Percentiles rank a stretch among this genome's conserved stretches.
Evolutionary conservation across 2,113 vertebrate species (phyloP).

Genomic region (Aptenodytes forsteri): DNA sequence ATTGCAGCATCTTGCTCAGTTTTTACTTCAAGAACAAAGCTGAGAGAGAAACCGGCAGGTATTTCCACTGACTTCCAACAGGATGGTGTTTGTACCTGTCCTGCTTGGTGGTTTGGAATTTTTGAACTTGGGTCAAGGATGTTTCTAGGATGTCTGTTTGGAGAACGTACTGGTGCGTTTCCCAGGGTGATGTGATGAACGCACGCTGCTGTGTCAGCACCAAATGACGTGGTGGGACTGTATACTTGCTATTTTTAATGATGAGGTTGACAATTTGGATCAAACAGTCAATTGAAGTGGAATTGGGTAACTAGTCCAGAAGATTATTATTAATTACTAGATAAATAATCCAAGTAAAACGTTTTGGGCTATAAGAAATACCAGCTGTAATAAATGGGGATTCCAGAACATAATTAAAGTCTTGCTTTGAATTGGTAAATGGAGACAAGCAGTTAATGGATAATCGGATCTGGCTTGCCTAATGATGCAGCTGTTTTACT

Average conservation of each 20-base stretch:
- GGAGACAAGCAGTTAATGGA: not conserved
- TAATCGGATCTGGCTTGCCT: not conserved
- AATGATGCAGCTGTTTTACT: not conserved
- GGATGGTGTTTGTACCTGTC: too few relatives aligned
- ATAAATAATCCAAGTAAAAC: not conserved
- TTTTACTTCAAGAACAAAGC: not conserved
- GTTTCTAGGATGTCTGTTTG: not conserved
- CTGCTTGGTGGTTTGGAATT: too few relatives aligned
- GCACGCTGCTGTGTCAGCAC: fast-evolving
- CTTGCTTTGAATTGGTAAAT: not conserved
- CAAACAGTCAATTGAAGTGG: fast-evolving
- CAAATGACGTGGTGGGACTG: fast-evolving
- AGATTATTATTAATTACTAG: not conserved
- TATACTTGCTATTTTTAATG: fast-evolving
- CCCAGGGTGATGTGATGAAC: fast-evolving
- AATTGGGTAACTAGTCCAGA: not conserved
- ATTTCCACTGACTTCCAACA: fast-evolving
- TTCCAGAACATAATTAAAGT: not conserved
- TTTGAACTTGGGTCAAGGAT: not conserved
- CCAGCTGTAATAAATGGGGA: fast-evolving
- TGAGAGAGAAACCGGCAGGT: fast-evolving
- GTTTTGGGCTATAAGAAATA: fast-evolving
- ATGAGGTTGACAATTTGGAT: not conserved
- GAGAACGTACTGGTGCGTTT: fast-evolving
- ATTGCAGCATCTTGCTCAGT: fast-evolving